These are phyloP conservation scores for Melitaea athalia DNA, from an alignment of 2,888 invertebrate genomes.

Conservation along the genomic window DNA sequence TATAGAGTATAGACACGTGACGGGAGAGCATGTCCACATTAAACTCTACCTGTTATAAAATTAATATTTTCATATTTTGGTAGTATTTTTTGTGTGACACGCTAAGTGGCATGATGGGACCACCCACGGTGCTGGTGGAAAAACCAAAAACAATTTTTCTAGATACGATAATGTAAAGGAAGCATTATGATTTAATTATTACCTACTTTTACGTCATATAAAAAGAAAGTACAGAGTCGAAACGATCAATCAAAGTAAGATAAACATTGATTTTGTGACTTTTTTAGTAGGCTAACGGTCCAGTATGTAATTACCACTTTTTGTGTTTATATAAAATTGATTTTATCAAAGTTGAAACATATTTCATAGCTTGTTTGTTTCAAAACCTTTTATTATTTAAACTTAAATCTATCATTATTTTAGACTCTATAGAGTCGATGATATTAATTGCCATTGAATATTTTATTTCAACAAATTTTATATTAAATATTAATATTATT, in stretches of 20 bases:
- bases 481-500: too few relatives aligned
- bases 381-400: too few relatives aligned
- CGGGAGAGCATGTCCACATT: slow-evolving; percentile 53
- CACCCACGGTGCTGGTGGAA: slow-evolving; percentile 64
- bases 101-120: slow-evolving; percentile 77
- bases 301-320: too few relatives aligned
- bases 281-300: too few relatives aligned
- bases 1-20: background rate
- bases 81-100: slow-evolving; percentile 74
- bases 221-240: background rate
- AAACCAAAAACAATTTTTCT: slow-evolving; percentile 38
- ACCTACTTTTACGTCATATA: background rate
- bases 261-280: background rate
- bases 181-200: slow-evolving; percentile 4
- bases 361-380: too few relatives aligned
- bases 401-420: too few relatives aligned
- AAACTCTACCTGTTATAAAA: slow-evolving; percentile 52
- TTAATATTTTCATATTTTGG: slow-evolving; percentile 80
- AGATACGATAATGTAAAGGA: slow-evolving; percentile 10
- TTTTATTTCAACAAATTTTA: too few relatives aligned
- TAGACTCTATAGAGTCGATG: too few relatives aligned
- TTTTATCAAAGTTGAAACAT: too few relatives aligned
- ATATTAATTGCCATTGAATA: too few relatives aligned
- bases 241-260: background rate
- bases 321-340: too few relatives aligned